Percentiles rank a stretch among this genome's conserved stretches.
phyloP scores from a whole-genome alignment of 1,140 invertebrate genomes.

The Xylocopa sonorina region DNA sequence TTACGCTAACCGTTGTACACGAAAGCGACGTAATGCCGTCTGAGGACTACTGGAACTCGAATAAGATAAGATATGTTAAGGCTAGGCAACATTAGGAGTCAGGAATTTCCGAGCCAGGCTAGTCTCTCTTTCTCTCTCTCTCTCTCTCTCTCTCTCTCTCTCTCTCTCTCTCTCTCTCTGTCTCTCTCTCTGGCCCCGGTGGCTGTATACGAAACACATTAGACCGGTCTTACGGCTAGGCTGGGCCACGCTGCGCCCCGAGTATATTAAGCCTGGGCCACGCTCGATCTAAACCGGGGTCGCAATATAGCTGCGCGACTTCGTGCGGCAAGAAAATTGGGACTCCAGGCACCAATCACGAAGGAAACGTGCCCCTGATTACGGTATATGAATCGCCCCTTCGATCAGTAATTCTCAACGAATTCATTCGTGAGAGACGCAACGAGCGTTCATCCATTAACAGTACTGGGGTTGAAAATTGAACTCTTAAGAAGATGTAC shows the following conservation, averaged over 20 bases:
- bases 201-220: conserved; percentile 11
- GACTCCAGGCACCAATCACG: background rate
- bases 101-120: conserved; percentile 14
- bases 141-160: too few species aligned
- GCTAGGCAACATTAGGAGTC: conserved; percentile 3
- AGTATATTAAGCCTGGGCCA: conserved; percentile 21
- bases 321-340: background rate
- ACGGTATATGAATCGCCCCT: too few species aligned
- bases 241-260: background rate
- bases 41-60: background rate
- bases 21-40: background rate
- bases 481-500: too few species aligned
- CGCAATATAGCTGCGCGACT: background rate
- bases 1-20: background rate
- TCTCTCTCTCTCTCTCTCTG: too few species aligned
- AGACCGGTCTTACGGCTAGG: background rate
- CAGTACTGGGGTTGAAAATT: too few species aligned
- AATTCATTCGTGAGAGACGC: too few species aligned
- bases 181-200: too few species aligned
- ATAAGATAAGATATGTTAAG: conserved; percentile 12
- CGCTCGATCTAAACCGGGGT: conserved; percentile 14
- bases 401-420: too few species aligned
- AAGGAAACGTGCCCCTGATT: background rate
- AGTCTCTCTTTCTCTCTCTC: too few species aligned
- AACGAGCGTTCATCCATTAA: too few species aligned